Base-by-base conservation (phyloP, 64 coral and sea anemone genomes). In the Astreopora myriophthalma region DNA sequence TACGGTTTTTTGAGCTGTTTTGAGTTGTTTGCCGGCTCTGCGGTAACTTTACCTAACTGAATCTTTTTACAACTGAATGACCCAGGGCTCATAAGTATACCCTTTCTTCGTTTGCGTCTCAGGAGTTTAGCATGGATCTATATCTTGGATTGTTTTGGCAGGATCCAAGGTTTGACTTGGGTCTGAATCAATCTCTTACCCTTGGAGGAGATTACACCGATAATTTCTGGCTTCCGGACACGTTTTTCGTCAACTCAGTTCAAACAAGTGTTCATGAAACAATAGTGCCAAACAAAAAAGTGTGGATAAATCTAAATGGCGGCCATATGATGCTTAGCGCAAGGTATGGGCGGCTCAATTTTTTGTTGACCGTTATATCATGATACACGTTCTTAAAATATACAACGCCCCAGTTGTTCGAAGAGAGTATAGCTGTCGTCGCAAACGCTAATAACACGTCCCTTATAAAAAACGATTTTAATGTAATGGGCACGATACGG, bases 81-180 rank as follows among this genome's bases (percentile, higher is more conserved):
- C n/a, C n/a, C n/a, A n/a, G n/a, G n/a, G n/a, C n/a, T n/a, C n/a
- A 19, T 2, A 86, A 69, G 14, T 5, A 2, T 13, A 19, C 3
- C 8, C 8, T 1, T 32, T 24, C 10, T n/a, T 33, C 29, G 2
- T 19, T 71, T 46, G 16, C 14, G 5, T 89, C 22, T 36, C 32
- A 98, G 95, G 87, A 93, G 52, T 98, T 91, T 85, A 89, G 79
- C 11, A 55, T 94, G 76, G 96, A 98, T 69, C 35, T 98, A 20
- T 98, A 98, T 57, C 93, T 98, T 20, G 96, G 96, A 29, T 91
- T 95, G 93, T 98, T 98, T 73, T 98, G 96, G 96, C 86, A 95
- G 38, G 96, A 98, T 66, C 96, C 93, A 19, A 87, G 96, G 11
- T 91, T 98, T 66, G 93, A 86, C 6, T 92, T 95, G 29, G 96